A percentile compares a stretch with the other conserved stretches of the same genome.
Evolutionary conservation across 2,797 vertebrate species (phyloP).

Genomic region (Perdix hodgsoniae): DNA sequence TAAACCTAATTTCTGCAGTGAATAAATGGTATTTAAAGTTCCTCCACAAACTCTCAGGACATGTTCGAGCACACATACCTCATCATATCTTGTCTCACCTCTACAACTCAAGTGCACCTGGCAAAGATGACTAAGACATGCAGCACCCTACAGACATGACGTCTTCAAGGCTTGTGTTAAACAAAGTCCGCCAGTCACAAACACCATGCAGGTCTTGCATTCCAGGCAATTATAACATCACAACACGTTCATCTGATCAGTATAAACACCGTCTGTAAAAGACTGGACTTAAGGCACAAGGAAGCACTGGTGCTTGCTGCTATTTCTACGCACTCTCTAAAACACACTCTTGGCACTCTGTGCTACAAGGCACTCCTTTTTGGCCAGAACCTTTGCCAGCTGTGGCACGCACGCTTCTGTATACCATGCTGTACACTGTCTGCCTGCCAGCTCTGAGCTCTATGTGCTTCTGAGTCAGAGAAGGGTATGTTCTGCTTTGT

Average conservation of each 20-base stretch:
- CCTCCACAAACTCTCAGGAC: background rate
- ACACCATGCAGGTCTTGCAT: background rate
- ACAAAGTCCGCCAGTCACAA: background rate
- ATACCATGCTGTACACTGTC: accelerated
- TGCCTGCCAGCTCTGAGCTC: background rate
- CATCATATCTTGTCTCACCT: background rate
- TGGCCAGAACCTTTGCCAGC: background rate
- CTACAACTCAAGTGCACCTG: background rate
- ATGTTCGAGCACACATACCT: accelerated
- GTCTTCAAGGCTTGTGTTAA: background rate
- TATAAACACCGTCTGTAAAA: background rate
- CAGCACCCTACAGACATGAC: background rate
- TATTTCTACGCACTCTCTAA: accelerated
- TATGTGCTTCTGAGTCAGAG: background rate
- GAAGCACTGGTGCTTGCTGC: background rate
- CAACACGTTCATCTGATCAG: background rate
- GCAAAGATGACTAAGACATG: background rate
- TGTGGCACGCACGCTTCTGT: background rate
- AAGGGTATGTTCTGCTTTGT: background rate
- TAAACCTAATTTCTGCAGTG: background rate
- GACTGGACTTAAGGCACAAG: background rate
- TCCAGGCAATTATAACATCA: background rate
- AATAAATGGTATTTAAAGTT: background rate
- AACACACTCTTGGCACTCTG: accelerated
- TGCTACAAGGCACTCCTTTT: background rate